Percentiles rank a stretch among this genome's conserved stretches.
Conservation (phyloP, 2,888 invertebrate genomes). For the Neria commutata region DNA sequence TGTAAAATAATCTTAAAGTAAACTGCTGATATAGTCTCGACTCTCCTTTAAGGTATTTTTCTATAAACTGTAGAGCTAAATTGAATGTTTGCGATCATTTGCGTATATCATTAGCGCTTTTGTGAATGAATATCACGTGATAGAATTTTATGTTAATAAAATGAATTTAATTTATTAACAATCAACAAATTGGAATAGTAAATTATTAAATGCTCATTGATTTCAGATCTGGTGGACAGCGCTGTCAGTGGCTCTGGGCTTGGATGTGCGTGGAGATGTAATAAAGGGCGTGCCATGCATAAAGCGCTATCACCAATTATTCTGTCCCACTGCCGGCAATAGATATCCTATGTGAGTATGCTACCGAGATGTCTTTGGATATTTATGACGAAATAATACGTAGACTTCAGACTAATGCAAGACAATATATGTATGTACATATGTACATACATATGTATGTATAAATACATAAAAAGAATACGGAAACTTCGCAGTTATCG, state of each 20-base stretch:
- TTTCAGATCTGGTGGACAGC: conserved; percentile 88
- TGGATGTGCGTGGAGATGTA: conserved; percentile 86
- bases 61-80: too few relatives aligned
- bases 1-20: too few relatives aligned
- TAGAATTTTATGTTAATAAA: background rate
- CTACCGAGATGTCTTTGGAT: too few relatives aligned
- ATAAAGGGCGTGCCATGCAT: conserved; percentile 90
- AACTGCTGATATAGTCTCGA: too few relatives aligned
- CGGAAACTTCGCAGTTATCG: too few relatives aligned
- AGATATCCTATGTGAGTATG: conserved; percentile 85
- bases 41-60: too few relatives aligned
- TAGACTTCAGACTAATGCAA: too few relatives aligned
- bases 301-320: conserved; percentile 86
- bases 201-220: conserved; percentile 13
- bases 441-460: too few relatives aligned
- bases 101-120: background rate
- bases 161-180: too few relatives aligned
- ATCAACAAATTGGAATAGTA: background rate
- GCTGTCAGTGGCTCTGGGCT: conserved; percentile 82
- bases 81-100: background rate
- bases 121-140: background rate
- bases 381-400: too few relatives aligned
- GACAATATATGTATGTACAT: too few relatives aligned
- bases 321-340: conserved; percentile 90
- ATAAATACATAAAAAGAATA: too few relatives aligned